Base-by-base conservation (phyloP, 2,797 vertebrate species). In the Malacoraja senta region DNA sequence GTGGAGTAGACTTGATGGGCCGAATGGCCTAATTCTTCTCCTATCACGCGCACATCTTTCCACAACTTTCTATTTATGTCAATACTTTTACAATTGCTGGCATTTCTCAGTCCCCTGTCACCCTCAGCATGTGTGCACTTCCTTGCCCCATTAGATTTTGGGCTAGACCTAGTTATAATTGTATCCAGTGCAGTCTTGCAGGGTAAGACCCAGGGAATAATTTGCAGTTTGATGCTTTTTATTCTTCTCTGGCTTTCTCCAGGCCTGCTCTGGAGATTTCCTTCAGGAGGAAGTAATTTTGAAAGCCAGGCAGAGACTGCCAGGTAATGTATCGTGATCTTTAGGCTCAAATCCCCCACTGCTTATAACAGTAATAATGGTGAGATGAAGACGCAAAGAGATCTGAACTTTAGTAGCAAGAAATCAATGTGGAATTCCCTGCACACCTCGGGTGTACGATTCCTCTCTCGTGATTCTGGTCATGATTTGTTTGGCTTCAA, bases 381-480 rank as follows among this genome's bases (percentile, higher is more conserved):
- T 65, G 61, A 86, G 58, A 32, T 63, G 83, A 58, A 65, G 58
- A 86, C 83, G 63, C 63, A 65, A 86, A 86, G 83, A 86, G 61
- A 61, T 88, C 63, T 88, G 63, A 68, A 88, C n/a, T 88, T 88
- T 35, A 88, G 61, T 35, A 17, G 21, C 83, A 86, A 86, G 29
- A 88, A 68, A 88, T 88, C 84, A 88, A 68, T 65, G 63, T 19
- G 32, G 61, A 88, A 35, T 32, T 68, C n/a, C 84, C 84, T 68
- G 63, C n/a, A 63, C 63, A 2, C 63, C 65, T 88, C 21, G 8
- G 84, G 61, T 88, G 17, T 68, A 1, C 6, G 84, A 24, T 68
- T 88, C 84, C n/a, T 35, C 84, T 88, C 61, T 68, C 84, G 32
- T 88, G 84, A 35, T 88, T 88, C n/a, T 88, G 32, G 15, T 10